These are phyloP conservation scores for Ypsolopha scabrella DNA, from an alignment of 2,888 invertebrate genomes.

Conservation along the genomic window DNA sequence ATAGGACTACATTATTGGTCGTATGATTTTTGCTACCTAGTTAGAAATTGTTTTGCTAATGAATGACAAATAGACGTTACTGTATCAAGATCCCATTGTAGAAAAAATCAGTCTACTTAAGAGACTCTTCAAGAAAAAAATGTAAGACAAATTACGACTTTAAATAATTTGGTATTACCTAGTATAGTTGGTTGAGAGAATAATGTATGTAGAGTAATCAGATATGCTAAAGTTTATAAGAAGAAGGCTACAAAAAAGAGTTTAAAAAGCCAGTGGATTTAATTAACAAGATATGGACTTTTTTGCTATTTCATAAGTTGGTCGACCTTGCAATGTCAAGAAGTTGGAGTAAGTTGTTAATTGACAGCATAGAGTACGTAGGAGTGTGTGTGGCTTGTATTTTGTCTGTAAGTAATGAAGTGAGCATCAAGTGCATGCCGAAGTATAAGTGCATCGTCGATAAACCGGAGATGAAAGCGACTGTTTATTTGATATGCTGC, in stretches of 20 bases:
- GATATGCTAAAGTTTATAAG: background rate
- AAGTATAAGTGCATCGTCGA: conserved; percentile 50
- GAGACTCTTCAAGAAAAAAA: too few species aligned
- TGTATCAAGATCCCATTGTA: background rate
- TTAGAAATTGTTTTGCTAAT: conserved; percentile 41
- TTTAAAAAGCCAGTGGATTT: background rate
- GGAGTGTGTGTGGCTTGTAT: background rate
- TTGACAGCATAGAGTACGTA: background rate
- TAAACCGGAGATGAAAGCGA: conserved; percentile 61
- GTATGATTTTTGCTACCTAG: conserved; percentile 25
- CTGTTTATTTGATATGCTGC: conserved; percentile 64
- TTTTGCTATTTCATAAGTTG: background rate
- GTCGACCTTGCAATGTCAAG: conserved; percentile 3
- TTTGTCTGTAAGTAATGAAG: background rate
- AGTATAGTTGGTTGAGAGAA: too few species aligned
- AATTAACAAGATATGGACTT: background rate
- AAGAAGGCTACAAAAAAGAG: background rate
- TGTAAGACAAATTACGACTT: too few species aligned
- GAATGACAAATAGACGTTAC: conserved; percentile 28
- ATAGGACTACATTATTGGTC: conserved; percentile 50
- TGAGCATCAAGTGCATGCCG: conserved; percentile 43
- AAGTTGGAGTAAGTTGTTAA: background rate
- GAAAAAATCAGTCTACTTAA: too few species aligned
- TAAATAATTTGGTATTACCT: too few species aligned
- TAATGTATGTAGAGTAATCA: background rate